phyloP scores from a whole-genome alignment of 2,113 vertebrate genomes.

The Syngnathus typhle region DNA sequence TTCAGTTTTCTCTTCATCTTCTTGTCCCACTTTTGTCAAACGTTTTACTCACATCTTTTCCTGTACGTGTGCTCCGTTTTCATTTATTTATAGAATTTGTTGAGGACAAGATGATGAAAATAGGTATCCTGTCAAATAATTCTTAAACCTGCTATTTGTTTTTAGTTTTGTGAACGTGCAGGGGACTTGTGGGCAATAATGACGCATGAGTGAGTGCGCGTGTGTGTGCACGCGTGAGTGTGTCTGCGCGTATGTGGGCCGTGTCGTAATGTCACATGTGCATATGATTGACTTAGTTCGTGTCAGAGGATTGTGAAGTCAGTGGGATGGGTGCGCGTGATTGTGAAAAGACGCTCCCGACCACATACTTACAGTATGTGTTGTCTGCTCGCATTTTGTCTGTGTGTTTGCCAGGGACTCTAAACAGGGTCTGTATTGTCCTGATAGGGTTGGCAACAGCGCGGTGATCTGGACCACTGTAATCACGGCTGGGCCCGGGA shows the following conservation, averaged over 20 bases:
- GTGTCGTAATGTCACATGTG: slow-evolving; percentile 17
- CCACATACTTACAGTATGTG: slow-evolving; percentile 19
- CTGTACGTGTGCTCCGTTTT: slow-evolving; percentile 1
- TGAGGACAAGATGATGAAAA: slow-evolving; percentile 32
- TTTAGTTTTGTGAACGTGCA: slow-evolving; percentile 4
- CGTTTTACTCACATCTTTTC: slow-evolving; percentile 20
- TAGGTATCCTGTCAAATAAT: not conserved
- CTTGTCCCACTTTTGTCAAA: slow-evolving; percentile 50
- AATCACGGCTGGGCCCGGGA: slow-evolving; percentile 54
- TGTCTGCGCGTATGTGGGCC: slow-evolving; percentile 6
- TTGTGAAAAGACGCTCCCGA: slow-evolving; percentile 15
- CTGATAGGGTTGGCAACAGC: slow-evolving; percentile 42
- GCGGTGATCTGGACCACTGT: slow-evolving; percentile 58
- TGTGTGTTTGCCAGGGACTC: slow-evolving; percentile 10
- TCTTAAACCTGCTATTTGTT: no score
- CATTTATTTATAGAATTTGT: slow-evolving; percentile 52
- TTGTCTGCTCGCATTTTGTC: slow-evolving; percentile 17
- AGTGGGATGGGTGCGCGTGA: not conserved
- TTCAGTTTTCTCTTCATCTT: slow-evolving; percentile 26
- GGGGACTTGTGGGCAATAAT: not conserved
- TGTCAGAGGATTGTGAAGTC: not conserved
- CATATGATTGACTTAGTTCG: not conserved
- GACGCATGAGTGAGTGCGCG: not conserved
- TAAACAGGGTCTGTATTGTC: slow-evolving; percentile 64
- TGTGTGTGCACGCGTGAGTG: not conserved